These are phyloP conservation scores for Trissolcus basalis DNA, from an alignment of 1,140 invertebrate species.

Conservation along the genomic window DNA sequence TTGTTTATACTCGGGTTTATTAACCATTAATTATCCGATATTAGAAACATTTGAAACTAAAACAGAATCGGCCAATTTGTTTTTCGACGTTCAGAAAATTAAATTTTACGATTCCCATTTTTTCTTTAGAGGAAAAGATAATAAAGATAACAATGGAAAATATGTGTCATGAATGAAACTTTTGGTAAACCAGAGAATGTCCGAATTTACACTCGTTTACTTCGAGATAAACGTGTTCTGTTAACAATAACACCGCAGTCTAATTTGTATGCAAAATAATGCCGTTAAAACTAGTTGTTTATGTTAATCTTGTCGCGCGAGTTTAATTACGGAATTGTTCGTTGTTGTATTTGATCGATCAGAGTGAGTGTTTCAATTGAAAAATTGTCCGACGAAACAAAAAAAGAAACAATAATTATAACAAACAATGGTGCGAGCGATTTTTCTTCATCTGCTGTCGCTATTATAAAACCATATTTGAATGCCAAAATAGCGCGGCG, in stretches of 20 bases:
- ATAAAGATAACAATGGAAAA: too few relatives aligned
- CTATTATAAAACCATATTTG: not conserved
- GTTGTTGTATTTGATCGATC: conserved; percentile 8
- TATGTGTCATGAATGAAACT: too few relatives aligned
- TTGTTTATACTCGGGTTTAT: too few relatives aligned
- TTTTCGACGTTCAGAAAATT: too few relatives aligned
- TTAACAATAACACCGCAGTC: not conserved
- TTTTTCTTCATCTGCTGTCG: not conserved
- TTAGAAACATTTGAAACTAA: too few relatives aligned
- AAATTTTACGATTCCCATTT: too few relatives aligned
- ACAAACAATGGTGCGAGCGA: not conserved
- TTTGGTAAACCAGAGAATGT: too few relatives aligned
- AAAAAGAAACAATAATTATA: not conserved
- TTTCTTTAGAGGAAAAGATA: too few relatives aligned
- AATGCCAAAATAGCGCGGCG: not conserved
- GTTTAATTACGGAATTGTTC: not conserved
- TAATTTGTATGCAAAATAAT: conserved; percentile 10
- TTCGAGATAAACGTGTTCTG: too few relatives aligned
- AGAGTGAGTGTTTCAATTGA: not conserved
- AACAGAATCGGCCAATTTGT: too few relatives aligned
- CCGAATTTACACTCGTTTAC: too few relatives aligned
- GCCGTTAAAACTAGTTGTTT: conserved; percentile 4
- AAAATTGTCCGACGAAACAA: not conserved
- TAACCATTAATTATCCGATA: too few relatives aligned
- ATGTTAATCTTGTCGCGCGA: not conserved